Base-by-base conservation (phyloP, 2,113 vertebrate species). In the Ibidorhyncha struthersii region DNA sequence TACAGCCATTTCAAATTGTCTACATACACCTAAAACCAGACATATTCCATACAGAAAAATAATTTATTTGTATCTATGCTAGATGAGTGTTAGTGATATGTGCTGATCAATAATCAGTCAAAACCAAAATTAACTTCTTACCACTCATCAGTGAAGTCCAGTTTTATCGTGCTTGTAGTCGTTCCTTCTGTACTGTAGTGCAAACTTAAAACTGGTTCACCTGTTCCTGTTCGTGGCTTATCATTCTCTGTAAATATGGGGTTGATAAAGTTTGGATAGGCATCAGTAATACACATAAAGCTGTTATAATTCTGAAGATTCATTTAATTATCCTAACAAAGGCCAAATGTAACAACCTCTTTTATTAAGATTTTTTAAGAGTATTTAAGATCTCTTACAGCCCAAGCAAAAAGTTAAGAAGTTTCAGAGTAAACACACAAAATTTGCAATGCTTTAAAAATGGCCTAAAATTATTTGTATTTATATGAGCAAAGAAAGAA, bases 101-200 rank as follows among this genome's bases (percentile, higher is more conserved):
- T 53, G 36, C 16, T 78, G 12, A 40, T 52, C 36, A 81, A 74
- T 14, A 92, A 43, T 34, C 47, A 50, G 17, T 43, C 30, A 90
- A 89, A 91, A 80, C 0, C 45, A 93, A 91, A 92, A 90, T 91
- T 45, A 92, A 21, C 12, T 49, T 30, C 98, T 99, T 98, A 99
- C 99, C 99, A 99, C 97, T 99, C 99, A 91, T 99, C 99, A 34
- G 99, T 99, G 97, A 99, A 99, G 98, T 99, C 99, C 96, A 99
- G 98, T 98, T 99, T 99, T 97, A 99, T 99, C 84, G 99, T 99
- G 98, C 99, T 99, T 97, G 99, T 99, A 72, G 99, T 99, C 7
- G 99, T 99, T 96, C 99, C 99, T 98, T 99, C 99, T 63, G 99
- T 99, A 97, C 99, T 99, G 98, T 99, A 99, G 98, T 99, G 99